Evolutionary conservation across 2,888 invertebrate genomes (phyloP).

Genomic region (Caenorhabditis sulstoni): DNA sequence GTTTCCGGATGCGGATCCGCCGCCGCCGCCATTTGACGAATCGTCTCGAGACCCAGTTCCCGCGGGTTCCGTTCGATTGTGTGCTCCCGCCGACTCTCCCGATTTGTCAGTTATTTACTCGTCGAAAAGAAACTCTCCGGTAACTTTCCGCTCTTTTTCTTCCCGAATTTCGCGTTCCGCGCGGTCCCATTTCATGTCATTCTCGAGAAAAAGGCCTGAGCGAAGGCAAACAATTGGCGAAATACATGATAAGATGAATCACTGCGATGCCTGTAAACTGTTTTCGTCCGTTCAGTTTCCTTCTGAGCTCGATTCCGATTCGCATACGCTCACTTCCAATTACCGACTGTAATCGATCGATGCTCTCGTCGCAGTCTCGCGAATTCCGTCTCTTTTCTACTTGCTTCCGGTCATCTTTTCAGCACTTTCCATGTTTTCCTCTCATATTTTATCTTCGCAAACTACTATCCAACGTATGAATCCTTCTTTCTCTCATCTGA

Average conservation of each 20-base stretch:
- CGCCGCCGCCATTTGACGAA: too few species aligned
- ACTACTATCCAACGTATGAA: too few species aligned
- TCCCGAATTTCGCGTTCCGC: neutral
- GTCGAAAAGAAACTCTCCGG: neutral
- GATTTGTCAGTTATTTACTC: neutral
- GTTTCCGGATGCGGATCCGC: too few species aligned
- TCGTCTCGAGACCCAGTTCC: conserved; percentile 12
- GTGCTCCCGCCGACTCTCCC: neutral
- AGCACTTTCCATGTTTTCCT: too few species aligned
- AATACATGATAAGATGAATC: conserved; percentile 16
- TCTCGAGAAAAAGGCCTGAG: neutral
- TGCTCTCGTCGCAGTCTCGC: neutral
- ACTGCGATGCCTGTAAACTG: neutral
- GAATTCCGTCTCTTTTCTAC: neutral
- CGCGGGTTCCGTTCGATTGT: neutral
- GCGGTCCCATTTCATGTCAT: neutral
- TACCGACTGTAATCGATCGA: neutral
- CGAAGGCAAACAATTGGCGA: conserved; percentile 6
- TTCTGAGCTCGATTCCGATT: neutral
- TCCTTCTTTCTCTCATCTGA: neutral
- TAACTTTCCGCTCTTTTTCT: neutral
- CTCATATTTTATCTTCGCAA: too few species aligned
- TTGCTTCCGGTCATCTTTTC: too few species aligned
- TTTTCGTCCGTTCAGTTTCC: neutral
- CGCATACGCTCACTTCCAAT: neutral